phyloP scores from a whole-genome alignment of 2,888 invertebrate genomes.

The Neoaliturus tenellus region DNA sequence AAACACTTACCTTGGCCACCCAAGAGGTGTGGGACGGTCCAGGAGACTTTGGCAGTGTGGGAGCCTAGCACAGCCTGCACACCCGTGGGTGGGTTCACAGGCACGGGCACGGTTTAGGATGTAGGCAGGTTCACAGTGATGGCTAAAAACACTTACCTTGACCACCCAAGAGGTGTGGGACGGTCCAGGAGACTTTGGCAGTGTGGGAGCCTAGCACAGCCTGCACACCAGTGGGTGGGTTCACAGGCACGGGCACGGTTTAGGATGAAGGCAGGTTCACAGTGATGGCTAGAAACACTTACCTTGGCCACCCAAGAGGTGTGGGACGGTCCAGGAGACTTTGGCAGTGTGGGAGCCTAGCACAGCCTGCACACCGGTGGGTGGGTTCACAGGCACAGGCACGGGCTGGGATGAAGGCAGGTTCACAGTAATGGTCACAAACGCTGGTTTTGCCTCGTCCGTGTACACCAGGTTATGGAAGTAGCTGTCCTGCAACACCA shows the following conservation, averaged over 20 bases:
- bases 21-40: conserved; percentile 87
- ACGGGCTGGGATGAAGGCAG: conserved; percentile 85
- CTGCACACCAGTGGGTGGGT: conserved; percentile 87
- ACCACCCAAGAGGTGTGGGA: conserved; percentile 84
- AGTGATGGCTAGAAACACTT: conserved; percentile 75
- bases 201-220: conserved; percentile 86
- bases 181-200: conserved; percentile 89
- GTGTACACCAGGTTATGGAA: conserved; percentile 85
- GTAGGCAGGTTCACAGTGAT: conserved; percentile 79
- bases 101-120: conserved; percentile 87
- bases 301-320: conserved; percentile 84
- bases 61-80: conserved; percentile 90
- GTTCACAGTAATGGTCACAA: conserved; percentile 74
- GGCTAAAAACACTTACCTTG: conserved; percentile 79
- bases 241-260: conserved; percentile 86
- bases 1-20: conserved; percentile 83
- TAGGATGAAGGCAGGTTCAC: conserved; percentile 83
- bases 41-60: conserved; percentile 85
- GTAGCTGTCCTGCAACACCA: conserved; percentile 75
- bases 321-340: conserved; percentile 89
- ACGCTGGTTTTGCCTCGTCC: conserved; percentile 73
- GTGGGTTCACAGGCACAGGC: conserved; percentile 87
- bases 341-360: conserved; percentile 86
- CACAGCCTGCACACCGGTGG: conserved; percentile 87
- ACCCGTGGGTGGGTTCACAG: conserved; percentile 85